A percentile compares a stretch with the other conserved stretches of the same genome.
These are phyloP conservation scores for Helostoma temminkii DNA, from an alignment of 2,797 vertebrate genomes.

Conservation along the genomic window DNA sequence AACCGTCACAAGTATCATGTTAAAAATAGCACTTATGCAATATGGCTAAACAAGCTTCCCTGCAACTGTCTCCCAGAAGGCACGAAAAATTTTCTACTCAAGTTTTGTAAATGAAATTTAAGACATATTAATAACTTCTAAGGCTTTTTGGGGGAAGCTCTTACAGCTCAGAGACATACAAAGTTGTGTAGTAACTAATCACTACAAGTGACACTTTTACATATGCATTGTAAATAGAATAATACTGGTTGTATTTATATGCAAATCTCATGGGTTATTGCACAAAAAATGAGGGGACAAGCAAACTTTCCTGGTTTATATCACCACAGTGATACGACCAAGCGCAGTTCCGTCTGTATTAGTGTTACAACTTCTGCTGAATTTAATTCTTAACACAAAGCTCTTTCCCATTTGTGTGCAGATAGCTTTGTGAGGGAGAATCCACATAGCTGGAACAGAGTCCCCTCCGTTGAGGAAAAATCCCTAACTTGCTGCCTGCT, in stretches of 20 bases:
- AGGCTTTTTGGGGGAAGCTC: not conserved
- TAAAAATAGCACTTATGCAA: too few relatives aligned
- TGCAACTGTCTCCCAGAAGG: too few relatives aligned
- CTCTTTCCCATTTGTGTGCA: slow-evolving; percentile 14
- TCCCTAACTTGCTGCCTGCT: slow-evolving; percentile 55
- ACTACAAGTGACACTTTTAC: not conserved
- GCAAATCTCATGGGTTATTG: slow-evolving; percentile 3
- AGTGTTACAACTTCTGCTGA: slow-evolving; percentile 37
- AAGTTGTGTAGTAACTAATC: not conserved
- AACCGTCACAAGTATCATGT: too few relatives aligned
- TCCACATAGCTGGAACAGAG: slow-evolving; percentile 29
- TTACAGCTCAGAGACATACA: not conserved
- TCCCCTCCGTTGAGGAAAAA: slow-evolving; percentile 50
- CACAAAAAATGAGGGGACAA: not conserved
- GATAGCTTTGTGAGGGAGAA: slow-evolving; percentile 65
- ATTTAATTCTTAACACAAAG: slow-evolving; percentile 34
- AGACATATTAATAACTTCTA: too few relatives aligned
- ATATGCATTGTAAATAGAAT: not conserved
- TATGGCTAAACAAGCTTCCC: too few relatives aligned
- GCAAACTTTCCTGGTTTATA: not conserved
- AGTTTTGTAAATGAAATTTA: too few relatives aligned
- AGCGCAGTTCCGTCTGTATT: slow-evolving; percentile 29
- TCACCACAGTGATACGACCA: not conserved
- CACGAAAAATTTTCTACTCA: too few relatives aligned
- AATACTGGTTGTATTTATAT: not conserved